phyloP scores from a whole-genome alignment of 2,113 vertebrate genomes.

The Oncorhynchus tshawytscha region DNA sequence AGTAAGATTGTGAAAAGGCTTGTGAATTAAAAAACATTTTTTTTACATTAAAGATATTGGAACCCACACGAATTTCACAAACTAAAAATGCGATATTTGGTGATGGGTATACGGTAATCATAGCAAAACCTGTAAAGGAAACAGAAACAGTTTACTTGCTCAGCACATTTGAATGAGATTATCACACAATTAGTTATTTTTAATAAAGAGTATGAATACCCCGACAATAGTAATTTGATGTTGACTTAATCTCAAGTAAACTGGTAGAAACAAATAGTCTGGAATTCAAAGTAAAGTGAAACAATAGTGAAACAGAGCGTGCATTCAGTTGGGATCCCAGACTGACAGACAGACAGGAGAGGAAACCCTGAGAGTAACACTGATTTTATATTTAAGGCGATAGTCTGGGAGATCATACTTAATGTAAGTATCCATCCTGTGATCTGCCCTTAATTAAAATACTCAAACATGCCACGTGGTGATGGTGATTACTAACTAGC shows the following conservation, averaged over 20 bases:
- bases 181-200: too few relatives aligned
- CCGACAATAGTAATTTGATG: too few relatives aligned
- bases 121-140: not conserved
- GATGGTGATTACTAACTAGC: not conserved
- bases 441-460: slow-evolving; percentile 20
- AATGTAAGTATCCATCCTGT: slow-evolving; percentile 47
- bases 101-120: not conserved
- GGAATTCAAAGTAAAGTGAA: too few relatives aligned
- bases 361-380: slow-evolving; percentile 39
- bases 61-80: slow-evolving; percentile 5
- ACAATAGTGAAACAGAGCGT: too few relatives aligned
- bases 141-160: too few relatives aligned
- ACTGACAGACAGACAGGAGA: too few relatives aligned
- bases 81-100: not conserved
- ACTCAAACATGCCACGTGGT: slow-evolving; percentile 10
- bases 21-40: not conserved
- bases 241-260: too few relatives aligned
- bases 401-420: slow-evolving; percentile 41
- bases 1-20: not conserved
- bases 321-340: too few relatives aligned
- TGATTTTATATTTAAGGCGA: slow-evolving; percentile 31
- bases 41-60: slow-evolving; percentile 23
- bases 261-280: too few relatives aligned
- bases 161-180: too few relatives aligned
- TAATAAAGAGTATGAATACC: too few relatives aligned